Percentiles rank a stretch among this genome's conserved stretches.
phyloP scores from a whole-genome alignment of 2,113 vertebrate species.

The Mus spicilegus region DNA sequence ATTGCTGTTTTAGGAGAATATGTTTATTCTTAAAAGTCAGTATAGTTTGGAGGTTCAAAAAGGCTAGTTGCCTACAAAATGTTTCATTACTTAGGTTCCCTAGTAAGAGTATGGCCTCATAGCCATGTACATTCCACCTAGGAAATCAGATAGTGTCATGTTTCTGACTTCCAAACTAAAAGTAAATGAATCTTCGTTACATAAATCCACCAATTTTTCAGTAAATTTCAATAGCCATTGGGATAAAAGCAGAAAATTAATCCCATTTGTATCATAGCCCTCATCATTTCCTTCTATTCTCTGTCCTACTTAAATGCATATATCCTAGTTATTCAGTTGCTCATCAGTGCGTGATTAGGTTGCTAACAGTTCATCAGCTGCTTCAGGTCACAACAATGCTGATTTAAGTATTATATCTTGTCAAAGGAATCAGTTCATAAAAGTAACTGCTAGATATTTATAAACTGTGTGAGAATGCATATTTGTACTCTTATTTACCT shows the following conservation, averaged over 20 bases:
- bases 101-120: background rate
- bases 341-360: background rate
- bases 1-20: background rate
- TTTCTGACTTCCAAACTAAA: background rate
- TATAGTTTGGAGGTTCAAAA: background rate
- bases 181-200: background rate
- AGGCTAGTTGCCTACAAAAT: background rate
- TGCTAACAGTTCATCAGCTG: background rate
- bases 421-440: background rate
- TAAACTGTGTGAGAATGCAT: background rate
- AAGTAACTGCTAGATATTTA: background rate
- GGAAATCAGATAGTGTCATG: background rate
- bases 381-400: background rate
- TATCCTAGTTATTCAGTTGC: background rate
- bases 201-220: background rate
- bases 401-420: background rate
- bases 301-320: background rate
- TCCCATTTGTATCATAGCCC: too few relatives aligned
- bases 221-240: background rate
- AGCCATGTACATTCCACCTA: background rate
- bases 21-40: background rate
- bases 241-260: background rate
- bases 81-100: fast-evolving
- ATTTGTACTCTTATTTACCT: background rate
- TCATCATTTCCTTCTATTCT: background rate